phyloP scores from a whole-genome alignment of 2,797 vertebrate species.

The Anas bernieri region DNA sequence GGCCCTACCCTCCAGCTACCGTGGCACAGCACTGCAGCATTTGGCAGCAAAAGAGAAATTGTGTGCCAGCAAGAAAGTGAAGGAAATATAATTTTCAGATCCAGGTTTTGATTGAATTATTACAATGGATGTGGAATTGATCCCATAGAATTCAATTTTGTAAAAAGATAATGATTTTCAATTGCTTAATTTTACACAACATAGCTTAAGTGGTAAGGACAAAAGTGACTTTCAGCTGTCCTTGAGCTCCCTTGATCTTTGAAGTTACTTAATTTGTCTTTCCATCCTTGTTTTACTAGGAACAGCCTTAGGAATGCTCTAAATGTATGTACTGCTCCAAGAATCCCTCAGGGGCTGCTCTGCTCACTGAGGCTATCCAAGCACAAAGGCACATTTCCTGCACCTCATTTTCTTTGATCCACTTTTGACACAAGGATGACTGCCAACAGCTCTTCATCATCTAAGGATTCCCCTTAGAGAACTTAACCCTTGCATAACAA shows the following conservation, averaged over 20 bases:
- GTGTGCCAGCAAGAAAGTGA: neutral
- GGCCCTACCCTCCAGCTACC: neutral
- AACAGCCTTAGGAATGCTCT: constrained; percentile 1
- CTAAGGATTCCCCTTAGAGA: neutral
- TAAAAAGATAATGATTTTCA: neutral
- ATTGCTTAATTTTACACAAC: neutral
- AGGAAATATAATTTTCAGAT: neutral
- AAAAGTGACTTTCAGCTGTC: neutral
- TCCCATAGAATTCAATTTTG: neutral
- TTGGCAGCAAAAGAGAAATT: neutral
- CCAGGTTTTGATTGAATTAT: neutral
- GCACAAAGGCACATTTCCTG: constrained; percentile 26
- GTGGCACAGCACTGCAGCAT: neutral
- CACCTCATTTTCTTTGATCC: constrained; percentile 8
- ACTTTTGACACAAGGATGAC: constrained; percentile 21
- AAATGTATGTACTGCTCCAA: neutral
- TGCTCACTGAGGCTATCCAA: neutral
- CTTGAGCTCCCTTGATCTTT: neutral
- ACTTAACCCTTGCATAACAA: neutral
- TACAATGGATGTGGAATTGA: constrained; percentile 3
- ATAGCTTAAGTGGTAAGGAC: neutral
- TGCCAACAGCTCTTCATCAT: neutral
- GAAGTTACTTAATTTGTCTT: neutral
- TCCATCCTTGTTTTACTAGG: neutral
- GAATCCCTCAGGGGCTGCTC: constrained; percentile 11